These are phyloP conservation scores for Amphiduros pacificus DNA, from an alignment of 2,888 invertebrate genomes.

Conservation along the genomic window DNA sequence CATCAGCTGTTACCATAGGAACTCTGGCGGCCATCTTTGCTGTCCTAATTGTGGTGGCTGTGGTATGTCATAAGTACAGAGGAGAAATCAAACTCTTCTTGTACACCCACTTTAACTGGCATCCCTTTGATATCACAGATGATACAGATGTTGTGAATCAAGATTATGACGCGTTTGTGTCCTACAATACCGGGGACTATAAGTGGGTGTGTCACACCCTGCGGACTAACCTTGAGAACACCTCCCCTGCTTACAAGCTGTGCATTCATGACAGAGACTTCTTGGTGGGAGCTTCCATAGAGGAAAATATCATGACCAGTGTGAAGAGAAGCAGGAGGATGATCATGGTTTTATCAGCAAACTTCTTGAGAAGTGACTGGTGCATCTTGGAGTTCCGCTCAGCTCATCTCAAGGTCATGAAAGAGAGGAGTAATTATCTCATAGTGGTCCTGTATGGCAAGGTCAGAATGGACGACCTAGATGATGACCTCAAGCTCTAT, in stretches of 20 bases:
- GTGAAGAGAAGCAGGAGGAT: constrained; percentile 4
- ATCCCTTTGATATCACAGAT: constrained; percentile 3
- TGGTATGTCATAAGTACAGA: background rate
- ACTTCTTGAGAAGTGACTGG: constrained; percentile 12
- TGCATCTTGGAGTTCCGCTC: constrained; percentile 6
- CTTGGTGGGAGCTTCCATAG: constrained; percentile 3
- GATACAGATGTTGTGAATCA: constrained; percentile 2
- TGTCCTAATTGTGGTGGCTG: background rate
- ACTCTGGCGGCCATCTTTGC: background rate
- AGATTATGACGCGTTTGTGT: constrained; percentile 10
- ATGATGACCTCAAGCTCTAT: constrained; percentile 9
- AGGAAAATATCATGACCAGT: constrained; percentile 5
- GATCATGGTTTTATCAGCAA: constrained; percentile 9
- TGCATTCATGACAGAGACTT: constrained; percentile 10
- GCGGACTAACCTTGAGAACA: background rate
- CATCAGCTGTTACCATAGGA: too few relatives aligned
- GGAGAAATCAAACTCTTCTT: constrained; percentile 7
- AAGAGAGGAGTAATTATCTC: constrained; percentile 7
- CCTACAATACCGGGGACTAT: constrained; percentile 3
- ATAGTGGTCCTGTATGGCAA: constrained; percentile 5
- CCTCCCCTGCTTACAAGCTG: background rate
- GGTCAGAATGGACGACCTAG: constrained; percentile 1
- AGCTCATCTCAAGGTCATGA: constrained; percentile 2
- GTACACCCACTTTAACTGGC: constrained; percentile 10
- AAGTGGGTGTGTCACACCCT: background rate